phyloP scores from a whole-genome alignment of 2,113 vertebrate species.

The Chaenocephalus aceratus region DNA sequence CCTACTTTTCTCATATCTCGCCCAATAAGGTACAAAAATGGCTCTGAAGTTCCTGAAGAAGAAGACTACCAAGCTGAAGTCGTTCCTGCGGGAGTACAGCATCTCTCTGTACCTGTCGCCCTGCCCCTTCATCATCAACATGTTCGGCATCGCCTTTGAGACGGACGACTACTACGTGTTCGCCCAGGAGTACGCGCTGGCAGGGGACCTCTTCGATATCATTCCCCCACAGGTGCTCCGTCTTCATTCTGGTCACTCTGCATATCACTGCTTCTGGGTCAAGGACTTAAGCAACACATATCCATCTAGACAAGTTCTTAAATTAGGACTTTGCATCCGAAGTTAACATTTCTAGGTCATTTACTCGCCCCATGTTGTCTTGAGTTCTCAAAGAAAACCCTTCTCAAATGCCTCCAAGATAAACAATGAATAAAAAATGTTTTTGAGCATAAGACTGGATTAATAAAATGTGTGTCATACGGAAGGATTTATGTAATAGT shows the following conservation, averaged over 20 bases:
- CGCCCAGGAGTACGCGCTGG: slow-evolving; percentile 88
- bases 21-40: slow-evolving; percentile 86
- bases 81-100: slow-evolving; percentile 88
- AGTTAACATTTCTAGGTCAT: too few relatives aligned
- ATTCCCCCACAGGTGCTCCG: slow-evolving; percentile 87
- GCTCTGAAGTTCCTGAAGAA: slow-evolving; percentile 90
- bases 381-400: too few relatives aligned
- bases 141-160: slow-evolving; percentile 88
- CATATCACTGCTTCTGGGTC: not conserved
- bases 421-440: too few relatives aligned
- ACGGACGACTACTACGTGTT: slow-evolving; percentile 89
- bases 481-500: too few relatives aligned
- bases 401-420: too few relatives aligned
- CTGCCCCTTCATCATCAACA: slow-evolving; percentile 89
- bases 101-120: slow-evolving; percentile 88
- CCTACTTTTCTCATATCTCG: not conserved
- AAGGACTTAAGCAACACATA: not conserved
- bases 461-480: too few relatives aligned
- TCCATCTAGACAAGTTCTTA: not conserved
- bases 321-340: too few relatives aligned
- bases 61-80: slow-evolving; percentile 89
- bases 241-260: not conserved
- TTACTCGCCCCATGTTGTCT: too few relatives aligned
- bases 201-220: slow-evolving; percentile 89
- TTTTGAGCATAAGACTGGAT: too few relatives aligned